Evolutionary conservation across 2,888 invertebrate species (phyloP), one percentile per base, ranked within the genome.

Genomic region (Pherbina coryleti): DNA sequence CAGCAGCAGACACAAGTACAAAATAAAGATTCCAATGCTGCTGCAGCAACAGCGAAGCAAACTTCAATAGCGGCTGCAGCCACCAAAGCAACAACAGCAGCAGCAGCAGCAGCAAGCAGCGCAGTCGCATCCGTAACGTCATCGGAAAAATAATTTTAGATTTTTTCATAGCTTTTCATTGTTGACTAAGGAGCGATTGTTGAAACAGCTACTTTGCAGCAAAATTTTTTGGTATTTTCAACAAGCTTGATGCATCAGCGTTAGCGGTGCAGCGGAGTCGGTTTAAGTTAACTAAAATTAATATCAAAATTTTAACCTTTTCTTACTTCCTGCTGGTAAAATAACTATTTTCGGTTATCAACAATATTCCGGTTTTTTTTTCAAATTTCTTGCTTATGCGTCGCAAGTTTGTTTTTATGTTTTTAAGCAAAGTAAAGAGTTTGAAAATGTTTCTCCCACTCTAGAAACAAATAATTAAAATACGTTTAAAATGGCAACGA

Each of bases 91-190:
- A 55, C 64, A 57, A 69, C 74, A 67, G 76, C 79, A 67, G 78
- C 80, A 83, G 77, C 73, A 81, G 71, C 71, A 19, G 57, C 73
- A 60, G 19, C 69, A 69, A 75, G 51, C 37, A 49, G 67, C 8
- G 80, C 81, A 80, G 28, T 66, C 77, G 67, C 74, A 62, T 55
- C 78, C 77, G 67, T 72, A 62, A 60, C 78, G 75, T 81, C 83
- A 79, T 80, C 83, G 80, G 84, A 84, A 77, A 85, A 84, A 82
- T 84, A 82, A 83, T 79, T 77, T 79, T 77, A 66, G 74, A 74
- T 64, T 60, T 28, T n/a, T 80, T 76, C 75, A 76, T 79, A 79
- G 79, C 76, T 79, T 78, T 75, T 25, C 25, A 28, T 60, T 25
- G 22, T 2, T 60, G 57, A 17, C 28, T 4, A 11, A 19, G 57